phyloP scores from a whole-genome alignment of 1,140 invertebrate species.

The Bombus fervidus region DNA sequence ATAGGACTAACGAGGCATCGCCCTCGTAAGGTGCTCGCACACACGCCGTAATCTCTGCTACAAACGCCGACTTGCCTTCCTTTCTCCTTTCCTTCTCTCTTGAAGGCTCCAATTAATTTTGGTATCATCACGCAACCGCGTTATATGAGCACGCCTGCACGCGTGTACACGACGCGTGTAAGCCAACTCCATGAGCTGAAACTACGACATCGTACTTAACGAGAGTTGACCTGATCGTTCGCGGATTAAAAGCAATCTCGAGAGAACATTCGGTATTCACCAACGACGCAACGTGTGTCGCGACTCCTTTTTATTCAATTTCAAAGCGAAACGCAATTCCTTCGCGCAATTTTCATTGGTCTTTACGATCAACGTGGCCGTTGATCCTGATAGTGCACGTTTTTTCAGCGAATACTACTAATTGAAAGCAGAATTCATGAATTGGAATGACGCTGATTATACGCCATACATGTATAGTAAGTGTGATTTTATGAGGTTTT shows the following conservation, averaged over 20 bases:
- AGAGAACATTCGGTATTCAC: neutral
- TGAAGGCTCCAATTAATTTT: constrained; percentile 43
- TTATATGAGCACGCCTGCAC: constrained; percentile 16
- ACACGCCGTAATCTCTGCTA: neutral
- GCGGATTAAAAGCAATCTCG: constrained; percentile 13
- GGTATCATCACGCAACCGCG: constrained; percentile 49
- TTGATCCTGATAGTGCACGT: neutral
- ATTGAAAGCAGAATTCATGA: neutral
- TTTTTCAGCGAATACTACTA: neutral
- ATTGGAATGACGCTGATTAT: neutral
- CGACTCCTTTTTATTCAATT: neutral
- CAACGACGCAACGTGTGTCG: neutral
- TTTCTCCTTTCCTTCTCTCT: neutral
- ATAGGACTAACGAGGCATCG: constrained; percentile 47
- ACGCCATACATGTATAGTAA: neutral
- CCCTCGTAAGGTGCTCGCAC: constrained; percentile 10
- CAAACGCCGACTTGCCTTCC: constrained; percentile 25
- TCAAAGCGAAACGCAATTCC: neutral
- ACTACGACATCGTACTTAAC: constrained; percentile 27
- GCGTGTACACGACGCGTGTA: neutral
- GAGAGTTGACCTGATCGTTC: constrained; percentile 28
- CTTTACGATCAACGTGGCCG: neutral
- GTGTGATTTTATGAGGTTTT: neutral
- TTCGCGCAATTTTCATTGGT: neutral
- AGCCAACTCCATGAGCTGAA: neutral